Conservation (phyloP, 2,113 vertebrate species). For the Petromus typicus region DNA sequence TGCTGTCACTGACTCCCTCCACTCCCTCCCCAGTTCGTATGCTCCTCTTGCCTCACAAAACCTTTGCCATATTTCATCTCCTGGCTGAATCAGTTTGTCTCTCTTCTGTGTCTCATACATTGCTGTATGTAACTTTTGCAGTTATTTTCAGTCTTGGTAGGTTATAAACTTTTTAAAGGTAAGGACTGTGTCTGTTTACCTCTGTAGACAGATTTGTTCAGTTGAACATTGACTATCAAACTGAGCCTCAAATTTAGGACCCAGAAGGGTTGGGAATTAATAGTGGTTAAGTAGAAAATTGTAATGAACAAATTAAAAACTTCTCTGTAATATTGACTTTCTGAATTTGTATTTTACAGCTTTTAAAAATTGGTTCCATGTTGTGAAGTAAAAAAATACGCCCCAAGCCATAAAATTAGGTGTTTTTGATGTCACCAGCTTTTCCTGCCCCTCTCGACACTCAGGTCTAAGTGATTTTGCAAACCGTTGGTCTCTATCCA, state of each 20-base stretch:
- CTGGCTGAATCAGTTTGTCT: neutral
- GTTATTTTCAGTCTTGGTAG: neutral
- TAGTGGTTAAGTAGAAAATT: constrained; percentile 31
- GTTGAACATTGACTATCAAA: neutral
- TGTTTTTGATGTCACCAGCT: neutral
- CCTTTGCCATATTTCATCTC: neutral
- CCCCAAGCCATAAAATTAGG: neutral
- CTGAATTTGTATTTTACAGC: constrained; percentile 38
- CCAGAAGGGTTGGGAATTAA: constrained; percentile 36
- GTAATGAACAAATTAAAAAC: constrained; percentile 36
- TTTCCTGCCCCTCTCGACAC: neutral
- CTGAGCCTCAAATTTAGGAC: constrained; percentile 16
- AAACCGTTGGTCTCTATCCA: neutral
- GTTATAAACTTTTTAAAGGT: neutral
- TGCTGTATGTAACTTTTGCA: neutral
- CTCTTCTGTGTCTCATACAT: neutral
- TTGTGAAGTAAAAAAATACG: neutral
- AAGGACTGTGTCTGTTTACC: neutral
- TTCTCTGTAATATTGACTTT: constrained; percentile 44
- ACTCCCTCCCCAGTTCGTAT: neutral
- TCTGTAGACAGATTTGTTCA: constrained; percentile 37
- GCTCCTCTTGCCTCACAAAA: neutral
- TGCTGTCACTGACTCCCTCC: neutral
- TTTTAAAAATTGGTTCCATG: neutral
- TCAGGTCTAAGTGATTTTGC: neutral